Conservation (phyloP, 2,888 invertebrate genomes). For the Pristionchus mayeri region DNA sequence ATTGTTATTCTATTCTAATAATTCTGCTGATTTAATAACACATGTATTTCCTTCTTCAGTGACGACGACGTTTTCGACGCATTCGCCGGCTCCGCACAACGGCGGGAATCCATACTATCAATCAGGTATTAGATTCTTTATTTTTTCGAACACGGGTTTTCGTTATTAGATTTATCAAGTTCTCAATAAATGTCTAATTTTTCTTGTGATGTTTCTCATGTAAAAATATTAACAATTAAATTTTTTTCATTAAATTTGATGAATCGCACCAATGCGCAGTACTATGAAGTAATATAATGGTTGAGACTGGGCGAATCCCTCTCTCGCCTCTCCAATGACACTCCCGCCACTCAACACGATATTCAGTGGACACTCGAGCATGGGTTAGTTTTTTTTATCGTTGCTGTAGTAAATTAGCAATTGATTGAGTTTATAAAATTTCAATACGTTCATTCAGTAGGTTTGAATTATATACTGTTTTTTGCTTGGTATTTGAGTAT, state of each 20-base stretch:
- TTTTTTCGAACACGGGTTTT: background rate
- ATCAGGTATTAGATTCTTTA: background rate
- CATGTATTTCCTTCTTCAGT: background rate
- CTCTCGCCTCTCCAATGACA: background rate
- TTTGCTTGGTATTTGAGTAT: background rate
- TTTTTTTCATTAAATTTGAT: too few relatives aligned
- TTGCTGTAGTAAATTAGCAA: too few relatives aligned
- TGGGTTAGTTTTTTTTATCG: background rate
- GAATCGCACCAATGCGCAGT: too few relatives aligned
- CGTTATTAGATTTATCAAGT: background rate
- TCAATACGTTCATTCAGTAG: too few relatives aligned
- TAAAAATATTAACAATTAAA: too few relatives aligned
- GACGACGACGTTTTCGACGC: conserved; percentile 13
- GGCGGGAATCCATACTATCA: background rate
- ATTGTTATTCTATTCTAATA: background rate
- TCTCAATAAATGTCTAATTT: background rate
- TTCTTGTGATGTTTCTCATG: background rate
- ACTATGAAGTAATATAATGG: background rate
- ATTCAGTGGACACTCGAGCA: background rate
- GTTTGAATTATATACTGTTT: too few relatives aligned
- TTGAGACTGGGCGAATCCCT: conserved; percentile 15
- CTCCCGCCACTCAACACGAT: conserved; percentile 16
- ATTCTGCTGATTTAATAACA: background rate
- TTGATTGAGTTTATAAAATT: too few relatives aligned
- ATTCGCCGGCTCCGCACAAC: conserved; percentile 11